Base-by-base conservation (phyloP, 1,140 invertebrate species). In the Battus philenor region DNA sequence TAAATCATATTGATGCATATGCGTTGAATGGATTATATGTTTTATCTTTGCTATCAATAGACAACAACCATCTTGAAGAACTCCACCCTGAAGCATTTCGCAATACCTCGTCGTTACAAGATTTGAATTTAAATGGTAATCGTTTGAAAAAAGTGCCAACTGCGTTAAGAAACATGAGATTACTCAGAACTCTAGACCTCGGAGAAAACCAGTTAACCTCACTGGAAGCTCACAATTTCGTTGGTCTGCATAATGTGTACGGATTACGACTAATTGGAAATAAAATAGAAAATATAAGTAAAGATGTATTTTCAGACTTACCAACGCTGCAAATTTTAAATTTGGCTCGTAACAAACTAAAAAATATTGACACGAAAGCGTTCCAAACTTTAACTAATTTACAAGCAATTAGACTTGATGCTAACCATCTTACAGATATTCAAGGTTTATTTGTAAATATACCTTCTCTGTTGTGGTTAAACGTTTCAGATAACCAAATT, bases 401-500 rank as follows among this genome's bases (percentile, higher is more conserved):
- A 30, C 93, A 96, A 78, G 95, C 95, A 0, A 92, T 98, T 31
- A 87, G 95, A 43, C 70, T 98, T 16, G 95, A 97, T 79, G 92
- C 92, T 12, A 98, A 98, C 82, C 88, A 91, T 46, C 81, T 97
- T 12, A 91, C 90, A 7, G 94, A 96, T 63, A 95, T 97, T 34
- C 93, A 92, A 68, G 93, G 93, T 2, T 86, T 96, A 10, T 97
- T 97, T 74, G 90, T 90, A 47, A 92, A 95, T 61, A 91, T 96
- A 63, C 90, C 92, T 0, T 92, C 91, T 56, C 84, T 98, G 30
- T 85, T 95, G 54, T 96, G 94, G 94, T 83, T 98, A 13, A 98
- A 97, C 86, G 92, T 97, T 46, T 96, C 94, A 13, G 94, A 95
- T 84, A 98, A 98, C 87, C 91, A 92, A 63, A 87, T 98, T 56